These are phyloP conservation scores for Chloropsis cyanopogon DNA, from an alignment of 2,113 vertebrate species.

Conservation along the genomic window DNA sequence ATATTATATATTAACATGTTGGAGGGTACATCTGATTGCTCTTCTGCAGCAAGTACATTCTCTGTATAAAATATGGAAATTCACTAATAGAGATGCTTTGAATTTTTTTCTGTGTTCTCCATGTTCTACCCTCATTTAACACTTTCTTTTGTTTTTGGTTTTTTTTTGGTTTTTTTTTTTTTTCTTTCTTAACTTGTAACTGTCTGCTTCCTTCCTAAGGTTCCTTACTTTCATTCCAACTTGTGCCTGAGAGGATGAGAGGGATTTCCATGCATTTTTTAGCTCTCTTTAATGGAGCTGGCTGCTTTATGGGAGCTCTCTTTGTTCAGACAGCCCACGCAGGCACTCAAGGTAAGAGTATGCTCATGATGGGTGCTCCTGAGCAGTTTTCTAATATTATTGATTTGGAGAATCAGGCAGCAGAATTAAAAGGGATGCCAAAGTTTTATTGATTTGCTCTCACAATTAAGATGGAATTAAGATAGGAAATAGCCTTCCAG, in stretches of 20 bases:
- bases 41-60: not conserved
- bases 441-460: conserved; percentile 73
- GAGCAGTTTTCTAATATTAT: conserved; percentile 33
- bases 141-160: rapidly evolving
- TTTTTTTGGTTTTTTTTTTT: no score
- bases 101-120: not conserved
- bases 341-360: conserved; percentile 82
- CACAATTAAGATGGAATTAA: conserved; percentile 77
- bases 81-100: not conserved
- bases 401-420: conserved; percentile 55
- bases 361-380: not conserved
- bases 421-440: conserved; percentile 49
- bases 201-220: conserved; percentile 67
- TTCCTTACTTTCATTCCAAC: conserved; percentile 79
- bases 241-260: conserved; percentile 81
- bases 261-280: conserved; percentile 84
- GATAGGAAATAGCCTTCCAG: conserved; percentile 69
- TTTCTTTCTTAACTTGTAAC: not conserved
- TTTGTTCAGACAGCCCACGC: conserved; percentile 79
- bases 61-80: not conserved
- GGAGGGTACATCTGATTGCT: rapidly evolving
- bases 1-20: not conserved
- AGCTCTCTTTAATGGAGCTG: conserved; percentile 85
- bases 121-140: not conserved
- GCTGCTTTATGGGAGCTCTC: conserved; percentile 85